Evolutionary conservation across 2,113 vertebrate genomes (phyloP), one percentile per base, ranked within the genome.

Genomic region (Urocynchramus pylzowi): DNA sequence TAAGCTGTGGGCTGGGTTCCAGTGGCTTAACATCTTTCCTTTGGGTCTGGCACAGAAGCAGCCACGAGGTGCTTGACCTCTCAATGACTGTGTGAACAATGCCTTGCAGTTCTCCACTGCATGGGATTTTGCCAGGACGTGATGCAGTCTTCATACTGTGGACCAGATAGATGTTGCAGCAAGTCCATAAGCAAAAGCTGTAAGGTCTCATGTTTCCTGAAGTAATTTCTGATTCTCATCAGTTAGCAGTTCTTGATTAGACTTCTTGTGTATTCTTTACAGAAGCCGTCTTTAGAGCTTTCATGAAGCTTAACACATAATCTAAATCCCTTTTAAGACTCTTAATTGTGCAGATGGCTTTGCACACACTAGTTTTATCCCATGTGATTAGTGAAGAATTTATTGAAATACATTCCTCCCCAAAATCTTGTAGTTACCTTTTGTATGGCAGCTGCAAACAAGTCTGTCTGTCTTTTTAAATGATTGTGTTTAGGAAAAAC

Each of bases 321-420:
- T 91, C 83, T 95, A 95, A 94, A 93, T 94, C 95, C 84, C 41
- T 93, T 69, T 77, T 94, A 94, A 94, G 67, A 63, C 54, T 85
- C 78, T 86, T 90, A 96, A 90, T 77, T 81, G 75, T 86, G 75
- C 84, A 91, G 95, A 88, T 95, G 87, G 75, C 59, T 96, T 96
- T 96, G 68, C 86, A 47, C 47, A 24, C 78, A 63, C 54, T 73
- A 77, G 67, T 91, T 93, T 84, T 89, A 54, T 80, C 53, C 70
- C 64, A 59, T 83, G 81, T 80, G 82, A 94, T 88, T 88, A 84
- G 35, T 39, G 59, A 94, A 77, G 90, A 92, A 95, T 84, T 94
- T 89, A 8, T 64, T 44, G 5, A 61, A 63, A 77, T 89, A 69
- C 50, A 59, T 85, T 90, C 75, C 42, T 94, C 33, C 23, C 37